Evolutionary conservation across 2,888 invertebrate genomes (phyloP).

Genomic region (Notocelia uddmanniana): DNA sequence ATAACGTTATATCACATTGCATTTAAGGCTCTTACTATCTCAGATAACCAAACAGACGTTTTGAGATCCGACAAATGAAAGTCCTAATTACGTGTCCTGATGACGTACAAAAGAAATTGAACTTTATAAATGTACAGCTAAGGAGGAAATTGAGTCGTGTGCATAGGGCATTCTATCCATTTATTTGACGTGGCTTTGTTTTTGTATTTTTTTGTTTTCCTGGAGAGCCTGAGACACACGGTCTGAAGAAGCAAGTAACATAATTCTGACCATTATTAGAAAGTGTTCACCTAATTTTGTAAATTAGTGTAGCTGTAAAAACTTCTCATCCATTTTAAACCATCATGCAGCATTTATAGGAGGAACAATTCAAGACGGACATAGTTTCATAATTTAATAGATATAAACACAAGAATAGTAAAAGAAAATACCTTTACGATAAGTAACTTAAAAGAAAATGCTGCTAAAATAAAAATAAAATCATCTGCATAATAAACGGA

Average conservation of each 20-base stretch:
- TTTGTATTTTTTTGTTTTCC: slow-evolving; percentile 34
- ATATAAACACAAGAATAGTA: too few relatives aligned
- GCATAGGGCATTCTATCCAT: slow-evolving; percentile 20
- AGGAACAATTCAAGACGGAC: too few relatives aligned
- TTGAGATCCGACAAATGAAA: slow-evolving; percentile 25
- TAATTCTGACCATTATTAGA: too few relatives aligned
- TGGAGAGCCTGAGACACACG: slow-evolving; percentile 7
- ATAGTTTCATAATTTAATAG: too few relatives aligned
- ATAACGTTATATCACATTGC: slow-evolving; percentile 6
- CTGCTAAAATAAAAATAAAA: too few relatives aligned
- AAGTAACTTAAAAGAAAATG: too few relatives aligned
- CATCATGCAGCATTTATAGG: too few relatives aligned
- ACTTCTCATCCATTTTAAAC: too few relatives aligned
- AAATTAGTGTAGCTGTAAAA: too few relatives aligned
- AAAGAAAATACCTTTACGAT: too few relatives aligned
- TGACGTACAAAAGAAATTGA: neutral
- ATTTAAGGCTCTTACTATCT: slow-evolving; percentile 31
- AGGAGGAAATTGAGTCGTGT: neutral
- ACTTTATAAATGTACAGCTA: neutral
- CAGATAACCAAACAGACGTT: slow-evolving; percentile 15
- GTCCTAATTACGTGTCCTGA: slow-evolving; percentile 22
- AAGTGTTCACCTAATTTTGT: too few relatives aligned
- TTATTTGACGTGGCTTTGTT: slow-evolving; percentile 40
- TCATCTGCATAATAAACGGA: too few relatives aligned
- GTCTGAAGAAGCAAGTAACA: neutral